phyloP scores from a whole-genome alignment of 2,797 vertebrate species.

The Pangasius larnaudii region DNA sequence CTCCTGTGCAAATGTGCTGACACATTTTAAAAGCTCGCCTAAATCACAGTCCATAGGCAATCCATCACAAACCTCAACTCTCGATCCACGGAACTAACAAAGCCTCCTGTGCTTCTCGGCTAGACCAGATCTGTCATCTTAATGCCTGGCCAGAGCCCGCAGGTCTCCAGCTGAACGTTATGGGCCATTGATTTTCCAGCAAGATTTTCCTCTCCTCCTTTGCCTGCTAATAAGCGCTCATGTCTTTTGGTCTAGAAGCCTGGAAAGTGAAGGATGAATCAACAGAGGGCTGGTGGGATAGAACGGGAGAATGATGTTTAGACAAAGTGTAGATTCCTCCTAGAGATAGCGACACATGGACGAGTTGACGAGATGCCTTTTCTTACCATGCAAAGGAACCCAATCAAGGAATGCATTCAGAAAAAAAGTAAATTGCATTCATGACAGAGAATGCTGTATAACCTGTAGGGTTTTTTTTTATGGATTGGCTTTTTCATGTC shows the following conservation, averaged over 20 bases:
- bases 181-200: constrained; percentile 58
- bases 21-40: constrained; percentile 36
- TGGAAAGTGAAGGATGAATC: constrained; percentile 42
- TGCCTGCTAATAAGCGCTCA: constrained; percentile 56
- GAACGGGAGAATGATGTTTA: constrained; percentile 34
- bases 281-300: constrained; percentile 29
- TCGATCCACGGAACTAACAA: constrained; percentile 38
- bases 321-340: constrained; percentile 1
- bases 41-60: constrained; percentile 44
- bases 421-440: neutral
- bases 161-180: constrained; percentile 38
- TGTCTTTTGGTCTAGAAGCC: constrained; percentile 42
- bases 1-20: constrained; percentile 22
- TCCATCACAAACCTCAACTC: constrained; percentile 47
- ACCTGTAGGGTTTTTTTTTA: neutral
- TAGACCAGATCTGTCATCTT: constrained; percentile 54
- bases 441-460: constrained; percentile 6
- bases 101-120: constrained; percentile 31
- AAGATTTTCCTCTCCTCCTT: constrained; percentile 44
- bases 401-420: neutral
- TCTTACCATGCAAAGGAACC: neutral
- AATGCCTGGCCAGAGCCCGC: constrained; percentile 52
- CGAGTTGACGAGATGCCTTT: neutral
- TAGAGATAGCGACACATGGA: constrained; percentile 18
- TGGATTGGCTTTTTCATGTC: constrained; percentile 25